phyloP scores from a whole-genome alignment of 2,113 vertebrate genomes.

The Leptodactylus fuscus region DNA sequence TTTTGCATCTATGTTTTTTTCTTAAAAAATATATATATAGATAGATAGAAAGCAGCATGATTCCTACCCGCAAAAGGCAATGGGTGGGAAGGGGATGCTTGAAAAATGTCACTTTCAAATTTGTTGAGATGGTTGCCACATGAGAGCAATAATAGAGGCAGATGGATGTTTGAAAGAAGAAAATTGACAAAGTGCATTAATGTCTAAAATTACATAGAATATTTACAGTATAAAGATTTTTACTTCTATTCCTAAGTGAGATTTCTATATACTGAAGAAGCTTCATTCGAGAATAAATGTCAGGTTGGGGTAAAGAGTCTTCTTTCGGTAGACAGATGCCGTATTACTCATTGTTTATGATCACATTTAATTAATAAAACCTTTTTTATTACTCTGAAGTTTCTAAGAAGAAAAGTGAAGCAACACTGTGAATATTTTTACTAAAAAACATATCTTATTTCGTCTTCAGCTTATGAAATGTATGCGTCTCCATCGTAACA shows the following conservation, averaged over 20 bases:
- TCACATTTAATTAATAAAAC: neutral
- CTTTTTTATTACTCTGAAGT: neutral
- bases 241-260: too few species aligned
- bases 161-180: neutral
- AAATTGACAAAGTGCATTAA: neutral
- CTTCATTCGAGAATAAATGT: neutral
- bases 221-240: too few species aligned
- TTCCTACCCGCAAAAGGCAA: neutral
- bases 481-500: neutral
- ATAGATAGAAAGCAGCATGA: too few species aligned
- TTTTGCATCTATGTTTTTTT: too few species aligned
- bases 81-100: too few species aligned
- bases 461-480: neutral
- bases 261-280: too few species aligned
- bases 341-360: too few species aligned
- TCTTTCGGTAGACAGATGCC: too few species aligned
- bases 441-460: too few species aligned
- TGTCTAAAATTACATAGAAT: neutral
- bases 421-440: neutral
- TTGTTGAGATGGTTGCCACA: neutral
- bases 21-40: too few species aligned
- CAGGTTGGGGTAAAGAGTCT: too few species aligned
- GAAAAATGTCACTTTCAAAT: neutral
- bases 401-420: neutral
- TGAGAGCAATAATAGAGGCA: neutral